Percentiles rank a stretch among this genome's conserved stretches.
phyloP scores from a whole-genome alignment of 2,888 invertebrate species.

The Cephus nigrinus region DNA sequence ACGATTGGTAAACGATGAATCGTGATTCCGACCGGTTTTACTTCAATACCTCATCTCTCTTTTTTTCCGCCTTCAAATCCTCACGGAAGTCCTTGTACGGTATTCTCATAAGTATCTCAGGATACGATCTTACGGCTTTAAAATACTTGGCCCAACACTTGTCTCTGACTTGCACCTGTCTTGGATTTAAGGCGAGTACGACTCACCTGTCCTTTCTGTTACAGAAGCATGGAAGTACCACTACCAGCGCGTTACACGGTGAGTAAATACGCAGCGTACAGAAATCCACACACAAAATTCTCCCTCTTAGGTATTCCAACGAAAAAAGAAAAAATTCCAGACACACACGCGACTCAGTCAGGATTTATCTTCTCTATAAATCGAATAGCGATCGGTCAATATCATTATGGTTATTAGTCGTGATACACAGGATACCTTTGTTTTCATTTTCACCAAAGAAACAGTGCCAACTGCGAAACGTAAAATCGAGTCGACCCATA shows the following conservation, averaged over 20 bases:
- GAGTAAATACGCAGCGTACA: neutral
- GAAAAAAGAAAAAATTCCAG: neutral
- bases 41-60: neutral
- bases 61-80: neutral
- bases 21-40: neutral
- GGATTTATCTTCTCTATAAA: neutral
- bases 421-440: neutral
- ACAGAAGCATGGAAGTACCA: slow-evolving; percentile 30
- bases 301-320: neutral
- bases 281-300: neutral
- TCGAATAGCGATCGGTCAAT: neutral
- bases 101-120: neutral
- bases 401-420: neutral
- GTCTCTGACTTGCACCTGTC: neutral
- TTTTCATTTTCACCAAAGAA: neutral
- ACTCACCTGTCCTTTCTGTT: slow-evolving; percentile 34
- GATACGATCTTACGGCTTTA: neutral
- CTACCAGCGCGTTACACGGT: slow-evolving; percentile 5
- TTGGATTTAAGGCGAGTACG: slow-evolving; percentile 8
- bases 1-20: neutral
- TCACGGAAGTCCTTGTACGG: neutral
- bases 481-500: neutral
- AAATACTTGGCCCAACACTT: neutral
- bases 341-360: neutral
- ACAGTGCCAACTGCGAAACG: neutral